These are phyloP conservation scores for Dioctria rufipes DNA, from an alignment of 2,888 invertebrate species.

Conservation along the genomic window DNA sequence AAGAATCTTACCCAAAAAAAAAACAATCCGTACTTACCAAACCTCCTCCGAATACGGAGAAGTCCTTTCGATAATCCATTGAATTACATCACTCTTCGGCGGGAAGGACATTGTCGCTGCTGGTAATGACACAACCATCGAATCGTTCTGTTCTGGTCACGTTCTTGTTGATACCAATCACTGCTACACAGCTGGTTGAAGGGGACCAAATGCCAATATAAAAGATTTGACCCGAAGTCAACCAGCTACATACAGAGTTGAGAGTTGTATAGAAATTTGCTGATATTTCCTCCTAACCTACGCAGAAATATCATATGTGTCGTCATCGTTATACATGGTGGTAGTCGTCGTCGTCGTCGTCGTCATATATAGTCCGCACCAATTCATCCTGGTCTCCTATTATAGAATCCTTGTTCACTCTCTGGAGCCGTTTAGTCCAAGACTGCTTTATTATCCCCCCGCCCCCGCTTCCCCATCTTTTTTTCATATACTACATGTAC, in stretches of 20 bases:
- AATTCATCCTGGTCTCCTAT: not conserved
- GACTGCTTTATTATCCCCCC: constrained; percentile 25
- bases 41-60: not conserved
- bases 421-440: constrained; percentile 19
- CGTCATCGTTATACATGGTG: not conserved
- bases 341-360: not conserved
- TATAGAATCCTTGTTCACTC: constrained; percentile 12
- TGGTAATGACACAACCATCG: constrained; percentile 18
- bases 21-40: constrained; percentile 32
- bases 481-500: too few species aligned
- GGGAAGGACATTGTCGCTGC: not conserved
- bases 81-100: constrained; percentile 10
- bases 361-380: not conserved
- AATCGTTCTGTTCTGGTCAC: constrained; percentile 14
- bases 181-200: constrained; percentile 82
- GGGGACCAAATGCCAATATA: constrained; percentile 79
- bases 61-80: constrained; percentile 37
- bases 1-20: constrained; percentile 37
- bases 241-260: constrained; percentile 77
- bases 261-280: constrained; percentile 61
- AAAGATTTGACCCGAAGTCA: constrained; percentile 80
- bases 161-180: constrained; percentile 68
- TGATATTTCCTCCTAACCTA: too few species aligned
- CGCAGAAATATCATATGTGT: constrained; percentile 15
- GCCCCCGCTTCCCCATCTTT: not conserved